Percentiles rank a stretch among this genome's conserved stretches.
Conservation (phyloP, 2,888 invertebrate genomes). For the Artemia sp. region DNA sequence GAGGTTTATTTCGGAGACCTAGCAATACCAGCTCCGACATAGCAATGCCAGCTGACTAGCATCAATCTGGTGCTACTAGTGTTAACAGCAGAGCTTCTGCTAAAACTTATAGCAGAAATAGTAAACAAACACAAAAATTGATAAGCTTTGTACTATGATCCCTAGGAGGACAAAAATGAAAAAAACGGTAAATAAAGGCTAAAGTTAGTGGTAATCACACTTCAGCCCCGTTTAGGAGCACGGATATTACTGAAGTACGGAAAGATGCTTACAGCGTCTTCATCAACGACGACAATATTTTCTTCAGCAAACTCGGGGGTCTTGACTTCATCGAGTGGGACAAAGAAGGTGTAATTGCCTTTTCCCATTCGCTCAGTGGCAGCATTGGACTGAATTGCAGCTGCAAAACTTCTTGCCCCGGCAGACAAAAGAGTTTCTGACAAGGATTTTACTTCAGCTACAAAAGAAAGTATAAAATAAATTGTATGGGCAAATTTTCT, state of each 20-base stretch:
- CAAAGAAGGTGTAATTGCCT: constrained; percentile 39
- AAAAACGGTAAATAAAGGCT: no score
- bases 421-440: constrained; percentile 41
- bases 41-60: no score
- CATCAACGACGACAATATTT: constrained; percentile 19
- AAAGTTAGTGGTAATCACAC: no score
- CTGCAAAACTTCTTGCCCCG: constrained; percentile 42
- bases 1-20: no score
- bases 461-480: background rate
- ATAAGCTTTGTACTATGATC: no score
- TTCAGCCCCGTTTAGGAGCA: background rate
- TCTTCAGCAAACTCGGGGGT: constrained; percentile 1
- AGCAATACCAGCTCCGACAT: no score
- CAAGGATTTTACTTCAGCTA: constrained; percentile 35
- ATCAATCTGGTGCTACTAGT: no score
- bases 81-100: no score
- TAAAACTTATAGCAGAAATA: no score
- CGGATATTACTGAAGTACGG: background rate
- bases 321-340: constrained; percentile 35
- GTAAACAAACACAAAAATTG: no score
- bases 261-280: background rate
- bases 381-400: constrained; percentile 38
- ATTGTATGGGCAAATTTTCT: no score
- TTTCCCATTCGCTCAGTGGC: constrained; percentile 35
- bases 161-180: no score